A percentile compares a stretch with the other conserved stretches of the same genome.
Conservation (phyloP, 1,140 invertebrate genomes). For the Dendroctonus ponderosae region DNA sequence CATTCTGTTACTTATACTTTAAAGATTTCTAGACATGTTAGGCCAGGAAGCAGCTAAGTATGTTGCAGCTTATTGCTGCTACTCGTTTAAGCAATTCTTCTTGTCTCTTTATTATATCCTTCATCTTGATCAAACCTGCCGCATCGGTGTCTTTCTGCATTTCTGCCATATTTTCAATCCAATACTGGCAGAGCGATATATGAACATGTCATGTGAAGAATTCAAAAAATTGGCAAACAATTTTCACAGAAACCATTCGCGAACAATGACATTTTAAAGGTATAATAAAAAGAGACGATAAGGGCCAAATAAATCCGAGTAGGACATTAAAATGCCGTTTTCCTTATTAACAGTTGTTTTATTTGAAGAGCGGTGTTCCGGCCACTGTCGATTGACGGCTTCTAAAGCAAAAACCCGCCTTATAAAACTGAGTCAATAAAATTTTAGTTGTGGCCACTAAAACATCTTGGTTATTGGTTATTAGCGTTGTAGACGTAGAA, state of each 20-base stretch:
- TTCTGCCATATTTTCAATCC: too few relatives aligned
- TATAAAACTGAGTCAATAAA: slow-evolving; percentile 31
- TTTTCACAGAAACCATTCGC: slow-evolving; percentile 23
- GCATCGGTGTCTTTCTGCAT: too few relatives aligned
- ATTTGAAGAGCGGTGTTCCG: slow-evolving; percentile 16
- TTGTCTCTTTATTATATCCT: too few relatives aligned
- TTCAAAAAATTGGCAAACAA: slow-evolving; percentile 22
- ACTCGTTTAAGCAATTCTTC: too few relatives aligned
- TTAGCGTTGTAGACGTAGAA: slow-evolving; percentile 1
- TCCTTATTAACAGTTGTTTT: slow-evolving; percentile 32
- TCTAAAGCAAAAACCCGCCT: slow-evolving; percentile 28
- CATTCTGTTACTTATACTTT: too few relatives aligned
- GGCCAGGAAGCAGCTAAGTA: too few relatives aligned
- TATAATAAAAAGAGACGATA: slow-evolving; percentile 26
- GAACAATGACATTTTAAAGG: slow-evolving; percentile 28
- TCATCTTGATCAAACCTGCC: too few relatives aligned
- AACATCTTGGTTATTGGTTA: slow-evolving; percentile 27
- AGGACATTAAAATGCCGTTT: slow-evolving; percentile 29
- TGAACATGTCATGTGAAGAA: slow-evolving; percentile 11
- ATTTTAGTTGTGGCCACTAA: slow-evolving; percentile 22
- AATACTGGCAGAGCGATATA: background rate
- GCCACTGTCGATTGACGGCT: slow-evolving; percentile 10
- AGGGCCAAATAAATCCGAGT: slow-evolving; percentile 25
- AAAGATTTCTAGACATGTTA: too few relatives aligned
- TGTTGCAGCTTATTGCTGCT: too few relatives aligned